Base-by-base conservation (phyloP, 2,113 vertebrate genomes). In the Oriolus oriolus region DNA sequence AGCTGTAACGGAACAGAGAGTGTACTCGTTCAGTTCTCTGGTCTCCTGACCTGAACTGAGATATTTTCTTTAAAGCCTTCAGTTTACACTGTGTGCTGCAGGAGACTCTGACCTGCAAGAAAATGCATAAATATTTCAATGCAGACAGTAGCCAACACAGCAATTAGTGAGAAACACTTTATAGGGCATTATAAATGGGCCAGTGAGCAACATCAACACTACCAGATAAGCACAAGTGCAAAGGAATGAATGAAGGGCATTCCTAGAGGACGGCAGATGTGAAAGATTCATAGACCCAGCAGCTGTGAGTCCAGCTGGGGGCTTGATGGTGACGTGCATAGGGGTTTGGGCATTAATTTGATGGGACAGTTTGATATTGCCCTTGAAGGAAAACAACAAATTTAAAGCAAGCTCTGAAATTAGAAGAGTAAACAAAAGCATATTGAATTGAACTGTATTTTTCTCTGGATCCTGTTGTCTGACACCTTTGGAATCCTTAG, bases 271-370 rank as follows among this genome's bases (percentile, higher is more conserved):
- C 76, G 81, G 64, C 69, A 96, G 71, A 96, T 78, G 84, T 82
- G 74, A 95, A 90, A 95, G 80, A 95, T 95, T 85, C 66, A 81
- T 79, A 87, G 91, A 75, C n/a, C 4, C 30, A 91, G 69, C 94
- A 97, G 95, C 91, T 96, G 91, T 7, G 33, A 89, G 70, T 95
- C 91, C 93, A 95, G 91, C 84, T 87, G 89, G 70, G 80, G 81
- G 69, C 73, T 84, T 0, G 1, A 52, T 7, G 18, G 37, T 89
- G 89, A 94, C 20, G 52, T 23, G 84, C 92, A 68, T 3, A 91
- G 65, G 65, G 22, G 69, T 91, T 59, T 84, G 77, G 91, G 87
- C 84, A 95, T 79, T 94, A 89, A 92, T 91, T 95, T 93, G 84
- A 79, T 77, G 77, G 76, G 89, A 93, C 1, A 27, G 84, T 41